Evolutionary conservation across 2,888 invertebrate species (phyloP).

Genomic region (Dolichomitus sp.): DNA sequence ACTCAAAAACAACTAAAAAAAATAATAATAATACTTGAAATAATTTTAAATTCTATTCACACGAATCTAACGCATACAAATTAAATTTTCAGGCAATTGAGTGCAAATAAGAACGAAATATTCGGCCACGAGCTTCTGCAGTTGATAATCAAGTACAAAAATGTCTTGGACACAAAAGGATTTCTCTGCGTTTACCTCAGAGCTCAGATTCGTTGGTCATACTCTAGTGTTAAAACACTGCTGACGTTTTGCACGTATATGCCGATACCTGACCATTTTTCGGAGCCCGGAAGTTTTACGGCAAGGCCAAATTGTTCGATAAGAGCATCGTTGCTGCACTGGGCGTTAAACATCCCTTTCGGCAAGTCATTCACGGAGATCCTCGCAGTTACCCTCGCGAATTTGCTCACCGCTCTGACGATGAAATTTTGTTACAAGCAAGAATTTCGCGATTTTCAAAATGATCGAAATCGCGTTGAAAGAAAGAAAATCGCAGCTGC

Average conservation of each 20-base stretch:
- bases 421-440: slow-evolving; percentile 72
- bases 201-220: slow-evolving; percentile 83
- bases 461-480: slow-evolving; percentile 34
- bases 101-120: slow-evolving; percentile 85
- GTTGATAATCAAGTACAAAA: slow-evolving; percentile 82
- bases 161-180: slow-evolving; percentile 79
- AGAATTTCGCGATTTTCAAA: slow-evolving; percentile 47
- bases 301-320: slow-evolving; percentile 69
- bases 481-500: background rate
- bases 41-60: background rate
- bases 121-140: slow-evolving; percentile 85
- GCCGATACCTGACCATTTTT: slow-evolving; percentile 77
- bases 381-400: slow-evolving; percentile 75
- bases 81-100: slow-evolving; percentile 84
- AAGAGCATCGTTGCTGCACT: slow-evolving; percentile 76
- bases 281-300: slow-evolving; percentile 68
- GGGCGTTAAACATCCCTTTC: slow-evolving; percentile 76
- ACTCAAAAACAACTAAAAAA: too few species aligned
- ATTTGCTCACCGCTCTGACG: slow-evolving; percentile 75
- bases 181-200: slow-evolving; percentile 85
- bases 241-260: slow-evolving; percentile 81
- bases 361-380: slow-evolving; percentile 66
- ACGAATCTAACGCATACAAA: background rate
- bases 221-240: slow-evolving; percentile 84
- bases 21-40: background rate